Conservation (phyloP, 1,140 invertebrate genomes). For the Gerris buenoi region DNA sequence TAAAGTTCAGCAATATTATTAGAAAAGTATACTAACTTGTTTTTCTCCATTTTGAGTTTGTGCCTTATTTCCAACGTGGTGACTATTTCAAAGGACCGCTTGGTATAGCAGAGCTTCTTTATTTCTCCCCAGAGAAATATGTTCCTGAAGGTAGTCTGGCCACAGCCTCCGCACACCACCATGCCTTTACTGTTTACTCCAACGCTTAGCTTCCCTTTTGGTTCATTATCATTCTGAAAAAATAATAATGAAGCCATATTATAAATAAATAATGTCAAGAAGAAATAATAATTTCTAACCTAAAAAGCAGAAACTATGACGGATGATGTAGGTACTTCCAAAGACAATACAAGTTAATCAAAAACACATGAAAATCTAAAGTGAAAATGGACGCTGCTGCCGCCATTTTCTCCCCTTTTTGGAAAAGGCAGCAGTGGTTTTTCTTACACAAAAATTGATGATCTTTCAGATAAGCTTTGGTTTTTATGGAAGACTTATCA, state of each 20-base stretch:
- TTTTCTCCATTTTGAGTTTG: constrained; percentile 54
- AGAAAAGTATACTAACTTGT: constrained; percentile 39
- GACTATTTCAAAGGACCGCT: constrained; percentile 48
- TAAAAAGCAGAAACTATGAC: too few relatives aligned
- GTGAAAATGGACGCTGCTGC: too few relatives aligned
- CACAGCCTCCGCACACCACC: constrained; percentile 5
- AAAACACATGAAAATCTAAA: too few relatives aligned
- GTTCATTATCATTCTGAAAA: constrained; percentile 11
- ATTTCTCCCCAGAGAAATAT: constrained; percentile 49
- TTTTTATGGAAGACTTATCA: too few relatives aligned
- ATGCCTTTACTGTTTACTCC: constrained; percentile 21
- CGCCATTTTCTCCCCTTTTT: too few relatives aligned
- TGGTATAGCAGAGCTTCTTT: constrained; percentile 56
- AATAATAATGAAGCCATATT: constrained; percentile 3
- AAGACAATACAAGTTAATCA: too few relatives aligned
- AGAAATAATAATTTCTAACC: too few relatives aligned
- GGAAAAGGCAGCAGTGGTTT: too few relatives aligned
- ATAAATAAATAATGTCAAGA: not conserved
- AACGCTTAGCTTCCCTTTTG: constrained; percentile 14
- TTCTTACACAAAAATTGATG: too few relatives aligned
- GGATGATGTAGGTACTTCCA: too few relatives aligned
- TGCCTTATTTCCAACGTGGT: constrained; percentile 46
- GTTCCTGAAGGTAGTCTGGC: constrained; percentile 13
- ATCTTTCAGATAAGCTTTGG: too few relatives aligned
- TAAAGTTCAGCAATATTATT: too few relatives aligned